Percentiles rank a stretch among this genome's conserved stretches.
Evolutionary conservation across 2,113 vertebrate genomes (phyloP).

Genomic region (Oxyura jamaicensis): DNA sequence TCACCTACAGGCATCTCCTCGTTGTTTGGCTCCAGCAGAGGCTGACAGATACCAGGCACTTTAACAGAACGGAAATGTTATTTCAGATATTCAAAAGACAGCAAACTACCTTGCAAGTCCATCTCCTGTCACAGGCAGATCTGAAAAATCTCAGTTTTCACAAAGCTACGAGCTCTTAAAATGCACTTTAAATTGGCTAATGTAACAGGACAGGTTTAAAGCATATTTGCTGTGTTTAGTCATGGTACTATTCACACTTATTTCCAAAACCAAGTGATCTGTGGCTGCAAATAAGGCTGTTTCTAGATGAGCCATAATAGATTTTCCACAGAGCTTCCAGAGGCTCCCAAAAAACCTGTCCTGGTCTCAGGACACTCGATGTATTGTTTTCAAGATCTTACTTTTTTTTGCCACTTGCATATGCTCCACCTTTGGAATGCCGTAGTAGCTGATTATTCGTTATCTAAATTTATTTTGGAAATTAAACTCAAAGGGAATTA

Average conservation of each 20-base stretch:
- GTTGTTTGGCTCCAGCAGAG: not conserved
- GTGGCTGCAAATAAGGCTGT: not conserved
- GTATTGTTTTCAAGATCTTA: not conserved
- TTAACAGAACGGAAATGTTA: not conserved
- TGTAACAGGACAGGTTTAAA: not conserved
- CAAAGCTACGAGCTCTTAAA: not conserved
- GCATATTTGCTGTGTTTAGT: not conserved
- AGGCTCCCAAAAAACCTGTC: not conserved
- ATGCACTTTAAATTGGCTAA: not conserved
- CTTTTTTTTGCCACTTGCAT: not conserved
- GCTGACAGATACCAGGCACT: not conserved
- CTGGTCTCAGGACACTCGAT: not conserved
- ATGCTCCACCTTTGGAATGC: conserved; percentile 2
- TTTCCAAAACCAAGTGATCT: not conserved
- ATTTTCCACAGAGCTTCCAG: not conserved
- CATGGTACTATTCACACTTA: not conserved
- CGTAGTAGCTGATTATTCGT: not conserved
- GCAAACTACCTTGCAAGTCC: not conserved
- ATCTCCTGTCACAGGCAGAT: not conserved
- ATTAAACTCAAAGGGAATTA: conserved; percentile 40
- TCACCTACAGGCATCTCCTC: not conserved
- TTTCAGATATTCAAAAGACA: not conserved
- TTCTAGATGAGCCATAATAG: not conserved
- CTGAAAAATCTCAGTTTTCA: not conserved
- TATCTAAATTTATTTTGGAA: conserved; percentile 38